phyloP scores from a whole-genome alignment of 2,888 invertebrate genomes.

The Meiosimyza decipiens region DNA sequence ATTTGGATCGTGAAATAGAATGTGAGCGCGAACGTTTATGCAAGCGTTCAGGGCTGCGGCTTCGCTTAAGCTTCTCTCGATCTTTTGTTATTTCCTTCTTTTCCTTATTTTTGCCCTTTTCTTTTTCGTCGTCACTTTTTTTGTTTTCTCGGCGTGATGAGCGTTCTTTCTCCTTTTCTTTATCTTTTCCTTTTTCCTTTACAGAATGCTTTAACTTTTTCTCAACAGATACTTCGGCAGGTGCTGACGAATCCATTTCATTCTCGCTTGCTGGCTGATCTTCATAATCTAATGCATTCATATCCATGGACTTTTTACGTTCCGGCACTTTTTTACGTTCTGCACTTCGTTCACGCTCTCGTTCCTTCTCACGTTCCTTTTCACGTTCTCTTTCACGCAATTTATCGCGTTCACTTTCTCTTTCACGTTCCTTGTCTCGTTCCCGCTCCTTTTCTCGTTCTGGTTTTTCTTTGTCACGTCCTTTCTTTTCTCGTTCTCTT shows the following conservation, averaged over 20 bases:
- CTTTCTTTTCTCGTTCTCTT: conserved; percentile 24
- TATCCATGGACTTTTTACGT: conserved; percentile 70
- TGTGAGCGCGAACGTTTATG: conserved; percentile 39
- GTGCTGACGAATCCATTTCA: conserved; percentile 42
- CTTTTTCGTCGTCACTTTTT: conserved; percentile 54
- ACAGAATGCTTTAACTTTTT: conserved; percentile 33
- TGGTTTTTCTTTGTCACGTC: conserved; percentile 43
- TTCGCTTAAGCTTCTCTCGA: conserved; percentile 42
- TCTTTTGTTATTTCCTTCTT: conserved; percentile 37
- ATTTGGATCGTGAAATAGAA: conserved; percentile 47
- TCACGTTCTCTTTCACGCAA: conserved; percentile 40
- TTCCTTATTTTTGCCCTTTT: conserved; percentile 68
- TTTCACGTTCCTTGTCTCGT: conserved; percentile 9
- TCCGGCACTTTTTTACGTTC: conserved; percentile 47
- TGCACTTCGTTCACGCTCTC: background rate
- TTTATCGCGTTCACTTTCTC: conserved; percentile 26
- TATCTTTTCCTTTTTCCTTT: conserved; percentile 34
- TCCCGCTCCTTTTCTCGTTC: conserved; percentile 36
- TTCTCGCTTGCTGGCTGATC: conserved; percentile 70
- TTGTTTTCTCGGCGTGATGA: conserved; percentile 22
- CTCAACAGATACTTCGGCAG: conserved; percentile 30
- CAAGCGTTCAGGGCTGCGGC: conserved; percentile 44
- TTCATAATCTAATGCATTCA: conserved; percentile 81
- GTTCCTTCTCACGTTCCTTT: conserved; percentile 30
- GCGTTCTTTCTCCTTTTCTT: conserved; percentile 34